Evolutionary conservation across 30 jellyfish, hydroid and myxozoan genomes (phyloP).

Genomic region (Aurelia coerulea): DNA sequence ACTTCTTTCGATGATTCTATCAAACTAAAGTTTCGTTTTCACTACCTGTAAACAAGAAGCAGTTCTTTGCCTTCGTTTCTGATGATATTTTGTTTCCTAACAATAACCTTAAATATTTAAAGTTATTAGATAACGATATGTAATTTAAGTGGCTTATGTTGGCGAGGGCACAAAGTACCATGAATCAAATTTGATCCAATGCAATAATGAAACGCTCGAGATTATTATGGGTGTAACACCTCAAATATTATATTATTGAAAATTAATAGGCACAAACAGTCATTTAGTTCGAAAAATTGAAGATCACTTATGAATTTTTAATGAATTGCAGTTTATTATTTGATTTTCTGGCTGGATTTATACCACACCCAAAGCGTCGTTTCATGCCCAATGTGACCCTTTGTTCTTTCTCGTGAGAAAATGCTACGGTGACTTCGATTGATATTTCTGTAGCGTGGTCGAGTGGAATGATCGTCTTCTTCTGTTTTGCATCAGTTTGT

Average conservation of each 20-base stretch:
- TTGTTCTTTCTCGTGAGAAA: neutral
- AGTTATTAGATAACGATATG: too few relatives aligned
- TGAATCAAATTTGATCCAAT: neutral
- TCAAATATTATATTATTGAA: neutral
- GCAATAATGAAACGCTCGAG: neutral
- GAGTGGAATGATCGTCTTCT: too few relatives aligned
- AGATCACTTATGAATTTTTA: constrained; percentile 21
- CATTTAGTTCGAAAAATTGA: constrained; percentile 1
- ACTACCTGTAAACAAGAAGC: too few relatives aligned
- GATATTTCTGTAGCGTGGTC: too few relatives aligned
- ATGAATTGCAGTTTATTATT: neutral
- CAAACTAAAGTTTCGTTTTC: too few relatives aligned
- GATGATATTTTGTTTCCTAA: too few relatives aligned
- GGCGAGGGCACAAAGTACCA: neutral
- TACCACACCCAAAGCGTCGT: constrained; percentile 10
- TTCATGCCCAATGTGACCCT: neutral
- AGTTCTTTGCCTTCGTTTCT: too few relatives aligned
- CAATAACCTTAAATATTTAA: too few relatives aligned
- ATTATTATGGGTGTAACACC: too few relatives aligned
- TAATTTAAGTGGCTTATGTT: neutral
- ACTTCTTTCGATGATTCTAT: too few relatives aligned
- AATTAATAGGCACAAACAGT: neutral
- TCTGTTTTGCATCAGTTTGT: too few relatives aligned
- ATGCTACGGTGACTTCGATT: too few relatives aligned
- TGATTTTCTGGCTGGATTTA: neutral